A percentile compares a stretch with the other conserved stretches of the same genome.
Evolutionary conservation across 1,140 invertebrate species (phyloP).

Genomic region (Stegodyphus dumicola): DNA sequence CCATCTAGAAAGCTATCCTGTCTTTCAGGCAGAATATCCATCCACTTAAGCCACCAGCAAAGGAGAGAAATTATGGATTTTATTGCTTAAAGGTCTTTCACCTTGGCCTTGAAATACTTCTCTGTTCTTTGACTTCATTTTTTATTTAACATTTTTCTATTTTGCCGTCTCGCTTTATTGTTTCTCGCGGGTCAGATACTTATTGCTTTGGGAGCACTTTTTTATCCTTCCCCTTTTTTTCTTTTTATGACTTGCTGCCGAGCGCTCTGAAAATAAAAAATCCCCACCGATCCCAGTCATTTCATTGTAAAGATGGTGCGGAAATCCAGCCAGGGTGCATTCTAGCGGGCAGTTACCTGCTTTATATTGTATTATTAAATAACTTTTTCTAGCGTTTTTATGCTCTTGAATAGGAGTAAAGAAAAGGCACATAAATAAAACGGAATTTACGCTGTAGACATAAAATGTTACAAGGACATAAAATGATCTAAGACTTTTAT

Average conservation of each 20-base stretch:
- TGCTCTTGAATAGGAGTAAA: too few relatives aligned
- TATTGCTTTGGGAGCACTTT: slow-evolving; percentile 25
- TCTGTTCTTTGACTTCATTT: slow-evolving; percentile 59
- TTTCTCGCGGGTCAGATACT: slow-evolving; percentile 47
- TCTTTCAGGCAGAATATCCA: slow-evolving; percentile 34
- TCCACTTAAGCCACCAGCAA: slow-evolving; percentile 24
- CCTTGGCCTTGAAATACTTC: slow-evolving; percentile 56
- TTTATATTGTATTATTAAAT: too few relatives aligned
- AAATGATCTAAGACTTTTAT: too few relatives aligned
- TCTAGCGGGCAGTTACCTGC: slow-evolving; percentile 12
- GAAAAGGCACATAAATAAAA: too few relatives aligned
- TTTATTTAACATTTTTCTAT: slow-evolving; percentile 47
- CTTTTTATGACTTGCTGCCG: slow-evolving; percentile 3
- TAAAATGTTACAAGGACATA: too few relatives aligned
- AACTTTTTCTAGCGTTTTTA: too few relatives aligned
- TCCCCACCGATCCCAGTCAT: slow-evolving; percentile 8
- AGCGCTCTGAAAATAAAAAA: neutral
- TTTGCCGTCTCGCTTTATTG: slow-evolving; percentile 45
- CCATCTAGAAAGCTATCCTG: slow-evolving; percentile 24
- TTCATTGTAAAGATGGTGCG: slow-evolving; percentile 20
- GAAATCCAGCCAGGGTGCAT: slow-evolving; percentile 19
- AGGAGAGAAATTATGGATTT: slow-evolving; percentile 35
- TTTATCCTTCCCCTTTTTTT: neutral
- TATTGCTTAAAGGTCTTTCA: slow-evolving; percentile 50
- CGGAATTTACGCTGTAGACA: too few relatives aligned